Evolutionary conservation across 2,113 vertebrate species (phyloP), one percentile per base, ranked within the genome.

Genomic region (Phylloscopus trochilus): DNA sequence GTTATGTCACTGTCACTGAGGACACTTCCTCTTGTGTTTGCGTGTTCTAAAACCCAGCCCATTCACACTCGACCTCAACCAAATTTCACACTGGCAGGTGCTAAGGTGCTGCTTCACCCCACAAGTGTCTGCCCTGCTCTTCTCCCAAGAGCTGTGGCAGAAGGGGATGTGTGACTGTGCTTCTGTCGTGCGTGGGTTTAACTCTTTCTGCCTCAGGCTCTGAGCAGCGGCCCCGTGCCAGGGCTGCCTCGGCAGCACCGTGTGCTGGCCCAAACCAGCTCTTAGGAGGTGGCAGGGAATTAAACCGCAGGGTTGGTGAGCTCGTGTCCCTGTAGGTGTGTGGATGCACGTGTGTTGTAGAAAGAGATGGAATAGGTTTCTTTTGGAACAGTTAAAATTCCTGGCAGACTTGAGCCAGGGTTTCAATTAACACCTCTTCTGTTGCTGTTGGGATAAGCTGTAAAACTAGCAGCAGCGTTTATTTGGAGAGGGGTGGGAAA

Each of bases 1-100:
- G 13, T 80, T 44, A 21, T 51, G 18, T 58, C 13, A 13, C 41
- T 2, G 7, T 52, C 1, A 0, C 0, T 1, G 16, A 53, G 21
- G n/a, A 37, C 41, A 9, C 9, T 43, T 67, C 6, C 24, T 75
- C 6, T 72, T 72, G 5, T 59, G 21, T 52, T 46, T 55, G 30
- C 39, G 39, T 28, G 4, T 6, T 3, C 39, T 43, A 41, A 56
- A 15, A 18, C 35, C 18, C 21, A 66, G 53, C 17, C 37, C 6
- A n/a, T 47, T 52, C 30, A 46, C 22, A 23, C 44, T 27, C 67
- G 47, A 6, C 17, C 19, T 87, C 41, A 30, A 2, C 16, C 31
- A 31, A 2, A 28, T 69, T 58, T 35, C 47, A 16, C 28, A 1
- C 26, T 22, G n/a, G 37, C 53, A n/a, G 47, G 2, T 68, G 20